These are phyloP conservation scores for Mohoua ochrocephala DNA, from an alignment of 2,113 vertebrate genomes.

Conservation along the genomic window DNA sequence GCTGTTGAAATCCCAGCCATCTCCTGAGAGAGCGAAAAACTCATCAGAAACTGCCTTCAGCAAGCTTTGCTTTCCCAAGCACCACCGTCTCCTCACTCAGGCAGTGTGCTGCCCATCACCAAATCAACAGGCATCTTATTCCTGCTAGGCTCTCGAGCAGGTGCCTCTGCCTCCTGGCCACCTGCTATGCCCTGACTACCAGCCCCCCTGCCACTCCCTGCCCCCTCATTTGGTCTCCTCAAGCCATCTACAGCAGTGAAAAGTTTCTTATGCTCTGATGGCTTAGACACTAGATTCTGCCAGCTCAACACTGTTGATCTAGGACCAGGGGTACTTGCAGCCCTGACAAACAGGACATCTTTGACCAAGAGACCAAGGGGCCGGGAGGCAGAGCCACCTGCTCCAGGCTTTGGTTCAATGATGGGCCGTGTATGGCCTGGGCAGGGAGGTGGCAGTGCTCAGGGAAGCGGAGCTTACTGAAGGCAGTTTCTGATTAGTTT, in stretches of 20 bases:
- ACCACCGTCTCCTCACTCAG: fast-evolving
- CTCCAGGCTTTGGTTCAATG: background rate
- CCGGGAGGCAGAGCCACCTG: background rate
- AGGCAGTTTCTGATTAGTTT: background rate
- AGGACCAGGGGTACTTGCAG: background rate
- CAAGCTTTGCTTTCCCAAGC: background rate
- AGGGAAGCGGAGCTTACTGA: background rate
- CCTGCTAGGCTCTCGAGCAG: background rate
- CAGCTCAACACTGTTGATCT: background rate
- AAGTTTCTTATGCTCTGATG: background rate
- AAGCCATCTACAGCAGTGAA: background rate
- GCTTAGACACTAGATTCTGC: background rate
- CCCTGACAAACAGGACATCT: background rate
- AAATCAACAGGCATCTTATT: background rate
- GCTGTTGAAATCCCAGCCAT: background rate
- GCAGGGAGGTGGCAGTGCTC: fast-evolving
- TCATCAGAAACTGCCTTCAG: background rate
- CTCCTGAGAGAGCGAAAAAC: background rate
- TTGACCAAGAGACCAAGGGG: background rate
- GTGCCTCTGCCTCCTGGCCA: background rate
- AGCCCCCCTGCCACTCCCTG: background rate
- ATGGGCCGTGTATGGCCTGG: background rate
- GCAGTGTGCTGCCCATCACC: background rate
- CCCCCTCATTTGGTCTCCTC: fast-evolving
- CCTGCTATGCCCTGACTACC: background rate